Evolutionary conservation across 2,888 invertebrate species (phyloP).

Genomic region (Ormyrus nitidulus): DNA sequence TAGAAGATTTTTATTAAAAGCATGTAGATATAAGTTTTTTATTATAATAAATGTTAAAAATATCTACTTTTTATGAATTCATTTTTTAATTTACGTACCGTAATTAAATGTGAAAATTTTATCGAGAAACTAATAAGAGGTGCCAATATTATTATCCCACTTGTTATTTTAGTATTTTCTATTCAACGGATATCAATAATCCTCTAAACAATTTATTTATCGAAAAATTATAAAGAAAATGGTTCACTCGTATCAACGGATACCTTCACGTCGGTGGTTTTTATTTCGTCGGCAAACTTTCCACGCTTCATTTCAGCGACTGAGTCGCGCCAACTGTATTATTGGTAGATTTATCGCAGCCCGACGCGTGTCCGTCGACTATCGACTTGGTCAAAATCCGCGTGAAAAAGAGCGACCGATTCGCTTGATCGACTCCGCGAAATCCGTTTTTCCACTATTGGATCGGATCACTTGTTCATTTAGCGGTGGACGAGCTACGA

Average conservation of each 20-base stretch:
- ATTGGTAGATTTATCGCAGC: not conserved
- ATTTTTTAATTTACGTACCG: too few species aligned
- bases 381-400: not conserved
- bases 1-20: too few species aligned
- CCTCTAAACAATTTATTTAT: too few species aligned
- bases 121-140: not conserved
- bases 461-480: slow-evolving; percentile 10
- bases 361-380: too few species aligned
- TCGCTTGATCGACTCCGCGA: slow-evolving; percentile 3
- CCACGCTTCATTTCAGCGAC: slow-evolving; percentile 19
- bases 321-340: not conserved
- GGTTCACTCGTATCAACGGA: not conserved
- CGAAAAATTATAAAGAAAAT: not conserved
- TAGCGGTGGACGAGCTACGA: not conserved
- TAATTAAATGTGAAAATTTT: not conserved
- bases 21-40: too few species aligned
- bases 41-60: too few species aligned
- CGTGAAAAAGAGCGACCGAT: slow-evolving; percentile 15
- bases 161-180: too few species aligned
- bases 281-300: slow-evolving; percentile 12
- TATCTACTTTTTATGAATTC: too few species aligned
- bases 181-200: too few species aligned
- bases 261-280: slow-evolving; percentile 5
- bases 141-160: too few species aligned
- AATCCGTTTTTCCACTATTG: slow-evolving; percentile 5